Evolutionary conservation across 2,888 invertebrate genomes (phyloP).

Genomic region (Sisyra nigra): DNA sequence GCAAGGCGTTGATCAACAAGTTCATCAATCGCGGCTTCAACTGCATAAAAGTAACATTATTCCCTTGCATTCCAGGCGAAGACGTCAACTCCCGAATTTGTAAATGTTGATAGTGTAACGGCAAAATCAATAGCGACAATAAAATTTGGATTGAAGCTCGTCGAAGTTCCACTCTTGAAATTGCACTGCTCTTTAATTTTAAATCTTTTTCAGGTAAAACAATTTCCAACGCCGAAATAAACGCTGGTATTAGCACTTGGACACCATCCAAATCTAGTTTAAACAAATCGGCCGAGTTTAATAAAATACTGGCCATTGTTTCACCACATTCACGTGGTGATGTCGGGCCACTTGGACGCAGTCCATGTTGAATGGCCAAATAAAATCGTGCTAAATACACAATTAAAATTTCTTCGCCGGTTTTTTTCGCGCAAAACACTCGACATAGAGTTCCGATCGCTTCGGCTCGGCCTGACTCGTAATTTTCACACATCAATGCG

Average conservation of each 20-base stretch:
- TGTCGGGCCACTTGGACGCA: slow-evolving; percentile 47
- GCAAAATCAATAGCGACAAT: slow-evolving; percentile 79
- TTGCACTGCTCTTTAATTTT: slow-evolving; percentile 49
- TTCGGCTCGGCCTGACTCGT: slow-evolving; percentile 79
- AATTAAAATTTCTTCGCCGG: slow-evolving; percentile 82
- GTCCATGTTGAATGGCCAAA: slow-evolving; percentile 76
- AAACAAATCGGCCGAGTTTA: slow-evolving; percentile 77
- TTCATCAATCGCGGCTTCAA: slow-evolving; percentile 63
- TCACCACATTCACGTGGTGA: slow-evolving; percentile 44
- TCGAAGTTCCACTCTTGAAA: slow-evolving; percentile 64
- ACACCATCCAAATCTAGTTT: slow-evolving; percentile 84
- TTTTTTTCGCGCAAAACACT: slow-evolving; percentile 90
- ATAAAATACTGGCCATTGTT: slow-evolving; percentile 73
- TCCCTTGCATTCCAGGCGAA: slow-evolving; percentile 17
- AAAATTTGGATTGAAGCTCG: slow-evolving; percentile 85
- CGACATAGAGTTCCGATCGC: slow-evolving; percentile 90
- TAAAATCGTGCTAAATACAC: slow-evolving; percentile 90
- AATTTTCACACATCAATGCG: slow-evolving; percentile 57
- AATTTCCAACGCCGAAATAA: slow-evolving; percentile 77
- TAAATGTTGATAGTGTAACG: slow-evolving; percentile 76
- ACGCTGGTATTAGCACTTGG: slow-evolving; percentile 76
- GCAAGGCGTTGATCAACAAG: slow-evolving; percentile 64
- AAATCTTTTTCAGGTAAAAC: slow-evolving; percentile 77
- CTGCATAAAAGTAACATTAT: slow-evolving; percentile 41
- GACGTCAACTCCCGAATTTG: slow-evolving; percentile 52